Percentiles rank a stretch among this genome's conserved stretches.
Conservation (phyloP, 2,113 vertebrate genomes). For the Cranoglanis bouderius region DNA sequence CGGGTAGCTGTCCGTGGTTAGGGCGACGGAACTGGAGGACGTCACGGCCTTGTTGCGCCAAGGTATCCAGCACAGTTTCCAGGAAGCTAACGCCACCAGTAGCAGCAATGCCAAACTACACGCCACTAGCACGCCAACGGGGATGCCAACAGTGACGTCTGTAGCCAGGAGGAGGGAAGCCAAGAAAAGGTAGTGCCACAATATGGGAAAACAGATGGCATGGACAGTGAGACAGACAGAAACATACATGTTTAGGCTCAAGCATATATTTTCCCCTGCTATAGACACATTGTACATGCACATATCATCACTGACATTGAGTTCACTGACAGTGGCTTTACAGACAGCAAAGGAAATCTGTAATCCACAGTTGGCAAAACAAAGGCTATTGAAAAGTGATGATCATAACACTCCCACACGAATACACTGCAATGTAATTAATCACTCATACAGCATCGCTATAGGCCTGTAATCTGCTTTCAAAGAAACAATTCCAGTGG, state of each 20-base stretch:
- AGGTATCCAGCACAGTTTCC: conserved; percentile 87
- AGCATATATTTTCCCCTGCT: neutral
- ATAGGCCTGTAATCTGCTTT: conserved; percentile 49
- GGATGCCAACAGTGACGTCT: conserved; percentile 90
- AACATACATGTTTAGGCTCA: conserved; percentile 19
- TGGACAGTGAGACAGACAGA: conserved; percentile 56
- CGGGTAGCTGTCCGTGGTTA: conserved; percentile 63
- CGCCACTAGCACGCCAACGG: conserved; percentile 76
- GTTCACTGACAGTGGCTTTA: neutral
- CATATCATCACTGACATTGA: neutral
- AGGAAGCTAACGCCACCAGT: conserved; percentile 84
- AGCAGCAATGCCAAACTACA: conserved; percentile 86
- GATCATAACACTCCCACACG: conserved; percentile 24
- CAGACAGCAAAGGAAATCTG: neutral
- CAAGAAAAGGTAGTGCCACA: conserved; percentile 63
- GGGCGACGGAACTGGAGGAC: conserved; percentile 66
- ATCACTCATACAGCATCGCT: conserved; percentile 45
- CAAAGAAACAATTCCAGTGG: conserved; percentile 33
- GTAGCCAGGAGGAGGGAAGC: conserved; percentile 60
- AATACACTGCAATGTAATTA: conserved; percentile 58
- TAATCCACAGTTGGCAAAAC: conserved; percentile 4
- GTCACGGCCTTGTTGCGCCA: conserved; percentile 78
- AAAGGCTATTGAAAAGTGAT: neutral
- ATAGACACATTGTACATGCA: neutral
- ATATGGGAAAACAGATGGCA: conserved; percentile 76